Evolutionary conservation across 2,113 vertebrate genomes (phyloP), one percentile per base, ranked within the genome.

Genomic region (Lagopus muta): DNA sequence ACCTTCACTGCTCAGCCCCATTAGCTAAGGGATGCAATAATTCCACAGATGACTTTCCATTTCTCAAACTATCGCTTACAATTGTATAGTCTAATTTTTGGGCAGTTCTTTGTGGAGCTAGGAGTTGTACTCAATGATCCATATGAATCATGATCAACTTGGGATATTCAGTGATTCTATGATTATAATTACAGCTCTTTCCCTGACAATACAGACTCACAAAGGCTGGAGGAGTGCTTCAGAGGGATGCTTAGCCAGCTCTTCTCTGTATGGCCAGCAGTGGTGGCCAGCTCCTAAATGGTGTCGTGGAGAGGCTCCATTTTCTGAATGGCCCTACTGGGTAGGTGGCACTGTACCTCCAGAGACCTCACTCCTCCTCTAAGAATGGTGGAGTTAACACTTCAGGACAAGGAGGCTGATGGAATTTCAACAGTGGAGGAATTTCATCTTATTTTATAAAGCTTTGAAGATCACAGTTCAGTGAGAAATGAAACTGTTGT

Each of bases 381-480:
- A 61, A 19, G 28, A 38, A 10, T 28, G 25, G 7, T 38, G 42
- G 10, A 25, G 11, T 70, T 89, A 19, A 47, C 2, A 3, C 6
- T 62, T 20, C 21, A 60, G 42, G 25, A 62, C 28, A 77, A 91
- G 14, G 15, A 10, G 11, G 1, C 6, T 45, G 24, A 81, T 19
- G 11, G n/a, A 75, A 67, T 48, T 61, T 71, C 65, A 82, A 7
- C 28, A 62, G 42, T 82, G 28, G 28, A 77, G 13, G 45, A 91
- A 85, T 83, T 55, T 62, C 69, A 58, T 17, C 4, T 54, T 36
- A 54, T 36, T 82, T 91, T 83, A 30, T 57, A 84, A 73, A 88
- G n/a, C 30, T 94, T 83, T 90, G 75, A 78, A 84, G 52, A 84
- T 88, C 43, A 43, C 21, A 78, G 21, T 77, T 86, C 69, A 74